These are phyloP conservation scores for Aurelia aurita complex sp. Pacific DNA, from an alignment of 30 jellyfish, hydroid and myxozoan genomes.

Conservation along the genomic window DNA sequence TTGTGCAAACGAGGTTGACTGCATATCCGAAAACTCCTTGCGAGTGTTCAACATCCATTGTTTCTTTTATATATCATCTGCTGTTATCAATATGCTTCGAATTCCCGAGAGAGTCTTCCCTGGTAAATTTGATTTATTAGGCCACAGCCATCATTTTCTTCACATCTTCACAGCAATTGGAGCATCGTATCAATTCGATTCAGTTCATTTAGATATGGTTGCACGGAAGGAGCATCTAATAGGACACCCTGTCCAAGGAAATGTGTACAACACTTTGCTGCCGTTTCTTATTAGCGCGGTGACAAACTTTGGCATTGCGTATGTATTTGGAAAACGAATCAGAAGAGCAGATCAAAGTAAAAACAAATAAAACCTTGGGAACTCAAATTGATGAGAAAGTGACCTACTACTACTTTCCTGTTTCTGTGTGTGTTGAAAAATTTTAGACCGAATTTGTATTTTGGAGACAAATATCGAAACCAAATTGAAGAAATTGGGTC, in stretches of 20 bases:
- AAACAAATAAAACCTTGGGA: not conserved
- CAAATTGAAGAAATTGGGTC: no score
- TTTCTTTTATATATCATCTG: constrained; percentile 70
- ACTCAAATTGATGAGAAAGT: no score
- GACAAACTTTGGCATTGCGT: constrained; percentile 55
- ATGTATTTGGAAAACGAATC: constrained; percentile 34
- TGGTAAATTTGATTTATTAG: constrained; percentile 88
- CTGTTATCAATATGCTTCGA: constrained; percentile 80
- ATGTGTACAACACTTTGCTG: constrained; percentile 24
- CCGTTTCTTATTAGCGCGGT: constrained; percentile 32
- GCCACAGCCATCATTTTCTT: constrained; percentile 93
- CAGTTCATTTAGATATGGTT: constrained; percentile 63
- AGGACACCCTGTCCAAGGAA: constrained; percentile 18
- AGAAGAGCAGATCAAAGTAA: constrained; percentile 5
- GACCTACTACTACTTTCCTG: no score
- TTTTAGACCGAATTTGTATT: not conserved
- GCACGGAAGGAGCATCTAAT: constrained; percentile 42
- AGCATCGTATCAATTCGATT: constrained; percentile 80
- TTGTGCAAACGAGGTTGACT: constrained; percentile 54
- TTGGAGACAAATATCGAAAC: not conserved
- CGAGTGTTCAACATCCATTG: constrained; percentile 69
- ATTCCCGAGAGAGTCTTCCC: constrained; percentile 93
- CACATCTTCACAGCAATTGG: constrained; percentile 90
- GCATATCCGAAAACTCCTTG: constrained; percentile 38
- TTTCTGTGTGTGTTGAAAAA: no score